Conservation (phyloP, 2,888 invertebrate species). For the Ophion slaviceki region DNA sequence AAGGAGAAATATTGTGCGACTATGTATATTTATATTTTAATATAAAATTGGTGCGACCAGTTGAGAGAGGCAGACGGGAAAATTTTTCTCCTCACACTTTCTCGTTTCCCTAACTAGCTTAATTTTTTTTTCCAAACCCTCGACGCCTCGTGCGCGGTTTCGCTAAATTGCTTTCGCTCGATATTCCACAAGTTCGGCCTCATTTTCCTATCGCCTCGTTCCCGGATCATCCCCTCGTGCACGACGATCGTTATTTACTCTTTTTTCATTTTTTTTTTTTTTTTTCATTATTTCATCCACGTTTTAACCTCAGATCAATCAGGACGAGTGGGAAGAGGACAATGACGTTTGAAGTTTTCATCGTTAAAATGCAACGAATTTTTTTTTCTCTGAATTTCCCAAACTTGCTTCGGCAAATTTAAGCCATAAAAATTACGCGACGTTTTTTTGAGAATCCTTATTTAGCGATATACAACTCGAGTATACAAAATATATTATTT, state of each 20-base stretch:
- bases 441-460: too few relatives aligned
- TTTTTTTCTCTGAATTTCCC: too few relatives aligned
- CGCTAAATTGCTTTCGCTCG: slow-evolving; percentile 52
- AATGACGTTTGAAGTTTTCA: too few relatives aligned
- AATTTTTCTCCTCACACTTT: slow-evolving; percentile 35
- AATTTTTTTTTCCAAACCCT: slow-evolving; percentile 31
- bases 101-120: slow-evolving; percentile 52
- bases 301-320: background rate
- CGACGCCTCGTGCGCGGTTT: slow-evolving; percentile 35
- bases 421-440: too few relatives aligned
- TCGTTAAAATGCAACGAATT: too few relatives aligned
- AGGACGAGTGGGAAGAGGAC: too few relatives aligned
- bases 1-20: background rate
- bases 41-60: slow-evolving; percentile 6
- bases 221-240: background rate
- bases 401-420: too few relatives aligned
- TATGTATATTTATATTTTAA: background rate
- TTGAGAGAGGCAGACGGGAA: slow-evolving; percentile 1
- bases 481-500: too few relatives aligned
- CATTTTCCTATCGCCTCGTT: slow-evolving; percentile 22
- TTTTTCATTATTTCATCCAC: background rate
- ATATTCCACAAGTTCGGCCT: slow-evolving; percentile 41
- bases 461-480: too few relatives aligned
- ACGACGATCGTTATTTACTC: background rate
- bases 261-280: background rate